These are phyloP conservation scores for Diloba caeruleocephala DNA, from an alignment of 2,888 invertebrate genomes.

Conservation along the genomic window DNA sequence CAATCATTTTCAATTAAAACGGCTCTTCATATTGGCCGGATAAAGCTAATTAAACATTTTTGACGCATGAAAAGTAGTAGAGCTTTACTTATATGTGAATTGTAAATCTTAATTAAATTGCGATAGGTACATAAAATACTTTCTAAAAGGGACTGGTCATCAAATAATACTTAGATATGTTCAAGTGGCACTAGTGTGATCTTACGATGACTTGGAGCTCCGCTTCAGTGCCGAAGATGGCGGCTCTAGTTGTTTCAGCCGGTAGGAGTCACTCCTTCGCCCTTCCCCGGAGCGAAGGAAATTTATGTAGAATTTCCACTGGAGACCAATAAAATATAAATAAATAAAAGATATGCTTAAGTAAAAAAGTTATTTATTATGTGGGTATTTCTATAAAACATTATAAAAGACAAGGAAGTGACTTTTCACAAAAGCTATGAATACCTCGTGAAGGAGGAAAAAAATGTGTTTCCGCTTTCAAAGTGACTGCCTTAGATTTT, in stretches of 20 bases:
- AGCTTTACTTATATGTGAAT: slow-evolving; percentile 4
- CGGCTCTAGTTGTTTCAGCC: too few species aligned
- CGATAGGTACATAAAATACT: slow-evolving; percentile 14
- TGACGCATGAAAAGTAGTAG: slow-evolving; percentile 11
- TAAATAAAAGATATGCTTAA: slow-evolving; percentile 21
- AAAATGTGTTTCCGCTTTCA: slow-evolving; percentile 73
- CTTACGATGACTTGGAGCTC: too few species aligned
- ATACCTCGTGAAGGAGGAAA: slow-evolving; percentile 68
- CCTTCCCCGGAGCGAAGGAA: too few species aligned
- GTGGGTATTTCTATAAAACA: slow-evolving; percentile 37
- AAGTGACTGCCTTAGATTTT: slow-evolving; percentile 76
- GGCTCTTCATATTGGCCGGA: slow-evolving; percentile 8
- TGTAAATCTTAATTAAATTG: slow-evolving; percentile 34
- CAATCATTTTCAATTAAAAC: slow-evolving; percentile 15
- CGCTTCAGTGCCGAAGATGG: too few species aligned
- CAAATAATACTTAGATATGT: slow-evolving; percentile 16
- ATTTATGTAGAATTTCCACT: too few species aligned
- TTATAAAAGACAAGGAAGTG: slow-evolving; percentile 46
- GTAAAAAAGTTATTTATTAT: slow-evolving; percentile 38
- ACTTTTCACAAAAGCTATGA: slow-evolving; percentile 61
- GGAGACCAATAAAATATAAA: too few species aligned
- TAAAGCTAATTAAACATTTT: slow-evolving; percentile 18
- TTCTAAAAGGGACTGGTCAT: slow-evolving; percentile 16
- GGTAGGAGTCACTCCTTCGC: too few species aligned
- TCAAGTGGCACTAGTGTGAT: too few species aligned